Base-by-base conservation (phyloP, 2,797 vertebrate species). In the Malurus splendens region DNA sequence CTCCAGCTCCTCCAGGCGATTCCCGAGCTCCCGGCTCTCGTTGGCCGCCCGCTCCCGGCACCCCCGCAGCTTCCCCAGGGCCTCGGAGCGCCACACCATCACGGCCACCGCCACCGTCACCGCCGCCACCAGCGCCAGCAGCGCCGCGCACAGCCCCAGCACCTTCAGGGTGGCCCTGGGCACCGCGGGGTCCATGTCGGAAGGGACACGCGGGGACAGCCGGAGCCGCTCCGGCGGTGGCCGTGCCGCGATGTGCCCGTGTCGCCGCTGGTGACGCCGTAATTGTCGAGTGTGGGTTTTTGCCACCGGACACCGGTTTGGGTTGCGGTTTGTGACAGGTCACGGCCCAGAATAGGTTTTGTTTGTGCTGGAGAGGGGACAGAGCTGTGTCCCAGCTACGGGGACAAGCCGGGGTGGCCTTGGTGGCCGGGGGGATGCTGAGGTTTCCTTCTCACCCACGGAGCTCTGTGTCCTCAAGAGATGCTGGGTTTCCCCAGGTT, bases 111-210 rank as follows among this genome's bases (percentile, higher is more conserved):
- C 14, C 6, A 38, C 90, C 0, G 93, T 93, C 91, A 93, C 93
- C 8, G 91, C 84, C 0, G 91, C 91, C 93, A 93, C 90, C 91
- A 92, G 82, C 90, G 90, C 16, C 90, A 92, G 66, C 87, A 92
- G 89, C 41, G 5, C 50, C n/a, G 38, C 74, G 28, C 87, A 55
- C 44, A 92, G 41, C 3, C 41, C 89, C 93, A 94, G 77, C 70
- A 66, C 93, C 81, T 86, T 91, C 77, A 94, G 66, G 0, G 93
- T 94, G 87, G 93, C 91, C 10, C 48, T 80, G 77, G 89, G 89
- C 41, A 93, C 93, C 0, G 56, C 27, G 5, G 93, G 93, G 65
- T 93, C 91, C 93, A 94, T 93, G 65, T n/a, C 4, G 2, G 20
- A 8, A 16, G 39, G 14, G 39, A 41, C 39, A 41, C 20, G 12